phyloP scores from a whole-genome alignment of 2,888 invertebrate species.

The Tethea ocularis region DNA sequence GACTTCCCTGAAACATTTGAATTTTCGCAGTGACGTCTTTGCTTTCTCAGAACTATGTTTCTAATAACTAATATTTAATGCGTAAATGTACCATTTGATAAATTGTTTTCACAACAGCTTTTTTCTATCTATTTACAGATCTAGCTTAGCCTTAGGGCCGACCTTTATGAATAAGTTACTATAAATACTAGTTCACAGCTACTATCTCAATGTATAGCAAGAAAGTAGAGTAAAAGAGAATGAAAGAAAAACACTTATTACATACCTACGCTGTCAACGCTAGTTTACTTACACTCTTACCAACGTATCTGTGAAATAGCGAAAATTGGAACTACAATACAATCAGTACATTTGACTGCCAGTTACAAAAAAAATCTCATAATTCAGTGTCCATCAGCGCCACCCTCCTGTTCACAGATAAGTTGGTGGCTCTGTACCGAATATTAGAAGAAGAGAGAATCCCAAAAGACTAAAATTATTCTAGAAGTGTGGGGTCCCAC shows the following conservation, averaged over 20 bases:
- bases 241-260: too few relatives aligned
- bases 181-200: background rate
- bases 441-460: background rate
- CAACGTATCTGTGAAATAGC: too few relatives aligned
- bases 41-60: conserved; percentile 39
- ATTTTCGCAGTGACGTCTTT: conserved; percentile 51
- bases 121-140: conserved; percentile 9
- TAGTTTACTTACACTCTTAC: background rate
- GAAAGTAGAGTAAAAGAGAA: background rate
- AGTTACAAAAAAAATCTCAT: too few relatives aligned
- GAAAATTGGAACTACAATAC: too few relatives aligned
- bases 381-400: too few relatives aligned
- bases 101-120: conserved; percentile 12
- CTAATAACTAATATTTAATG: conserved; percentile 17
- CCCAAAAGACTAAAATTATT: too few relatives aligned
- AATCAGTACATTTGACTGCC: too few relatives aligned
- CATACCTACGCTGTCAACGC: background rate
- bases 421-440: background rate
- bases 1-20: conserved; percentile 66
- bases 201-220: background rate
- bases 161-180: background rate
- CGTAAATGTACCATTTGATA: conserved; percentile 8
- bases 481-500: too few relatives aligned
- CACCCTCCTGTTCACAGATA: too few relatives aligned
- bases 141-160: conserved; percentile 2